These are phyloP conservation scores for Epinotia bilunana DNA, from an alignment of 2,888 invertebrate genomes.

Conservation along the genomic window DNA sequence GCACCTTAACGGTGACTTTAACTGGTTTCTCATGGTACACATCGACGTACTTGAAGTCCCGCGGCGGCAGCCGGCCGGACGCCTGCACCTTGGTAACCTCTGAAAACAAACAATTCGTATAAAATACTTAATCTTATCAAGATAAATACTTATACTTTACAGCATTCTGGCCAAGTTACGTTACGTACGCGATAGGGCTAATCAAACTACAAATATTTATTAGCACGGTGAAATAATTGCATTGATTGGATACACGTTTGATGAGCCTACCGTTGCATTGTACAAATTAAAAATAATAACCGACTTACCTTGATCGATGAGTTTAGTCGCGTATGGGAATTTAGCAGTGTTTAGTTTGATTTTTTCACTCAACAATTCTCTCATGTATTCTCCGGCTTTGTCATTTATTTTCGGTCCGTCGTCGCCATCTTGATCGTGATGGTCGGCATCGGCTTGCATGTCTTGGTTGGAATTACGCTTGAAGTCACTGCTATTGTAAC, in stretches of 20 bases:
- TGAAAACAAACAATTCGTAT: conserved; percentile 66
- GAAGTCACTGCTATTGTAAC: conserved; percentile 78
- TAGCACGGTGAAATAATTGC: background rate
- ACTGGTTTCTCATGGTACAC: conserved; percentile 90
- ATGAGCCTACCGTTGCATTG: background rate
- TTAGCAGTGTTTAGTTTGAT: conserved; percentile 87
- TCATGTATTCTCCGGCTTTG: conserved; percentile 91
- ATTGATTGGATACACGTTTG: background rate
- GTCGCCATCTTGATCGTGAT: conserved; percentile 81
- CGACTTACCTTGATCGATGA: conserved; percentile 89
- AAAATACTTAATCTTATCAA: background rate
- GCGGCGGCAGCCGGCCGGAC: conserved; percentile 86
- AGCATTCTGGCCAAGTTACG: background rate
- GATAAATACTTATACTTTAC: background rate
- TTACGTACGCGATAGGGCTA: background rate
- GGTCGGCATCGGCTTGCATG: conserved; percentile 53
- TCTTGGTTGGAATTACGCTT: conserved; percentile 74
- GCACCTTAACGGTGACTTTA: conserved; percentile 88
- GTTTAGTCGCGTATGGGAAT: conserved; percentile 87
- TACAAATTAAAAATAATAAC: conserved; percentile 2
- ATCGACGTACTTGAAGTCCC: conserved; percentile 89
- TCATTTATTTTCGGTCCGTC: conserved; percentile 85
- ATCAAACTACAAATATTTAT: background rate
- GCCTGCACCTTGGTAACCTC: conserved; percentile 90
- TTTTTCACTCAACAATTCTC: conserved; percentile 89